These are phyloP conservation scores for Leucoptera coffeella DNA, from an alignment of 2,888 invertebrate genomes.

Conservation along the genomic window DNA sequence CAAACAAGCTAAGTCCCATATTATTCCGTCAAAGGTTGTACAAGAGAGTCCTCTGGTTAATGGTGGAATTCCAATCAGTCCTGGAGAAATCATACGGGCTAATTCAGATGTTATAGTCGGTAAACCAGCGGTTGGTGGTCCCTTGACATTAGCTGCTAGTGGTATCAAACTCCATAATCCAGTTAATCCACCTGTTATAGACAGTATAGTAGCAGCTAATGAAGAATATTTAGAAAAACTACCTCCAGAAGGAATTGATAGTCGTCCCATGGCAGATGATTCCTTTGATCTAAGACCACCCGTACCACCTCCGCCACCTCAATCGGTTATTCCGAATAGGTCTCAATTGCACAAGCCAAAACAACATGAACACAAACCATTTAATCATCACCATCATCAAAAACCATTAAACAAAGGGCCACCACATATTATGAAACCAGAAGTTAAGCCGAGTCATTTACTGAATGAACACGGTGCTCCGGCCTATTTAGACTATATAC, in stretches of 20 bases:
- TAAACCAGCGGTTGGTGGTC: conserved; percentile 70
- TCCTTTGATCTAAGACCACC: conserved; percentile 47
- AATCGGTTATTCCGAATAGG: too few relatives aligned
- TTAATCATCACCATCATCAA: conserved; percentile 10
- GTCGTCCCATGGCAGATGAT: conserved; percentile 24
- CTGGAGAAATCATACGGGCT: conserved; percentile 78
- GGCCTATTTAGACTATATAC: conserved; percentile 38
- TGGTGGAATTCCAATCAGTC: conserved; percentile 80
- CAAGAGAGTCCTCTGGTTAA: conserved; percentile 60
- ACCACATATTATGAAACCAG: conserved; percentile 11
- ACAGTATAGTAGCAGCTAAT: conserved; percentile 33
- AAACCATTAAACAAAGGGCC: conserved; percentile 1
- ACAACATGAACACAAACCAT: conserved; percentile 14
- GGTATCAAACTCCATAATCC: conserved; percentile 39
- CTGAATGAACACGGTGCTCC: conserved; percentile 32
- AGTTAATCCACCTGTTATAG: conserved; percentile 29
- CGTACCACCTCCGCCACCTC: conserved; percentile 8
- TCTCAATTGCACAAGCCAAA: conserved; percentile 25
- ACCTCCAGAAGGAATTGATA: conserved; percentile 18
- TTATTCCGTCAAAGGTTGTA: conserved; percentile 40
- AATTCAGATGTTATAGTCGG: conserved; percentile 84
- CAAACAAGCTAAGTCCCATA: conserved; percentile 32
- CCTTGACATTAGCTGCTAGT: conserved; percentile 57
- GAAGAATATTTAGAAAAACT: conserved; percentile 32
- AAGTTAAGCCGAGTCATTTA: conserved; percentile 14